A percentile compares a stretch with the other conserved stretches of the same genome.
phyloP scores from a whole-genome alignment of 2,113 vertebrate genomes.

The Psammodynastes pulverulentus region DNA sequence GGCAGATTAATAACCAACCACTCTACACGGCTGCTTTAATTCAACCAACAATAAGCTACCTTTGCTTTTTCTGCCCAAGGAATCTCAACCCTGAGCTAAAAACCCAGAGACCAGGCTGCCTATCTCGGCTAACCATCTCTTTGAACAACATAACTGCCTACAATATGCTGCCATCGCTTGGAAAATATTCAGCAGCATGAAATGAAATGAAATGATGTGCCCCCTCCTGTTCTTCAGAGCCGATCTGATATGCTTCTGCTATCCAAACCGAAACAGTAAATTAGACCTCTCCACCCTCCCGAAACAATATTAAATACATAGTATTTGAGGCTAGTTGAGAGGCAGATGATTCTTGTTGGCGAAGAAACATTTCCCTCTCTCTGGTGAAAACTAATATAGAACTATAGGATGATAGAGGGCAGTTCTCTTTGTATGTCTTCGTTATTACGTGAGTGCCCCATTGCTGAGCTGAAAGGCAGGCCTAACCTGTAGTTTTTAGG shows the following conservation, averaged over 20 bases:
- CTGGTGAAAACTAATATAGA: not conserved
- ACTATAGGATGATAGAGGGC: too few relatives aligned
- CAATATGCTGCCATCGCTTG: not conserved
- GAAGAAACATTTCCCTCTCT: not conserved
- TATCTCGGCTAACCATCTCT: not conserved
- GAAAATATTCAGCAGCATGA: not conserved
- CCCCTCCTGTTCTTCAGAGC: not conserved
- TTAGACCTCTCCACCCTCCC: too few relatives aligned
- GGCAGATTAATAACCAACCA: not conserved
- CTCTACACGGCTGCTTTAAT: not conserved
- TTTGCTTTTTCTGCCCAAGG: not conserved
- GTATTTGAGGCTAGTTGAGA: not conserved
- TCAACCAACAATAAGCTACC: not conserved
- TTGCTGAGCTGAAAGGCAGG: too few relatives aligned
- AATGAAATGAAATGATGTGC: not conserved
- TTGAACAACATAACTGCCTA: not conserved
- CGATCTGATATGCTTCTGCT: not conserved
- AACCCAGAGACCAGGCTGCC: not conserved
- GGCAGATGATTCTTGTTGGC: not conserved
- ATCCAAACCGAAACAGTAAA: not conserved
- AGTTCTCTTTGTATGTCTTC: too few relatives aligned
- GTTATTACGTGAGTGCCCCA: too few relatives aligned
- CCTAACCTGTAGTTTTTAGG: too few relatives aligned
- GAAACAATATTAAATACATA: not conserved
- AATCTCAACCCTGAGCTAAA: not conserved